Base-by-base conservation (phyloP, 1,140 invertebrate species). In the Orius laevigatus region DNA sequence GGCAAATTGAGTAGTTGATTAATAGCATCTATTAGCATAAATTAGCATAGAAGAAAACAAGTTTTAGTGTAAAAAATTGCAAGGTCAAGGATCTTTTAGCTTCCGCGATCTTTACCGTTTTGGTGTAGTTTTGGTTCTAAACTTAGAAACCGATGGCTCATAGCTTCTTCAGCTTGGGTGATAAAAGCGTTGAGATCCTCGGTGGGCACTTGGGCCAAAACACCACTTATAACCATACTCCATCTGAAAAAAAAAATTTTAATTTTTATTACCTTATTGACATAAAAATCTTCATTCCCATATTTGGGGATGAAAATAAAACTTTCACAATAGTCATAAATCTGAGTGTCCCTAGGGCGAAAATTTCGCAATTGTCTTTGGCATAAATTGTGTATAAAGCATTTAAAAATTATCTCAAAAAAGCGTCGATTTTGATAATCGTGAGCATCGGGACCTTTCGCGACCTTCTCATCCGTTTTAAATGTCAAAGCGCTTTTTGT, bases 61-160 rank as follows among this genome's bases (percentile, higher is more conserved):
- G 31, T 34, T 14, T 6, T 8, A n/a, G n/a, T n/a, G n/a, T n/a
- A n/a, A n/a, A n/a, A 38, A 35, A 35, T 48, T 18, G 3, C 48
- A 1, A 38, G 10, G 12, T 47, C 36, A 14, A 25, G 16, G 15
- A 10, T 52, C 36, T 43, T 38, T 32, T 43, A 10, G 15, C 20
- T 18, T 25, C 25, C 25, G 25, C 5, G 19, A n/a, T 47, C 32
- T 54, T 54, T 48, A 65, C 63, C 63, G 51, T 59, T 58, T 31
- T 57, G 59, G 49, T 60, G 60, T 12, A 66, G 63, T 35, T 56
- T 53, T 2, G 63, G 65, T 44, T 66, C 60, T 10, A 67, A 54
- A 5, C 54, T 49, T 15, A 64, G 58, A 45, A 65, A 62, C 39
- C 65, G 53, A 3, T 63, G 55, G 3, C 44, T 49, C 36, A 67